These are phyloP conservation scores for Passerina amoena DNA, from an alignment of 2,113 vertebrate genomes.

Conservation along the genomic window DNA sequence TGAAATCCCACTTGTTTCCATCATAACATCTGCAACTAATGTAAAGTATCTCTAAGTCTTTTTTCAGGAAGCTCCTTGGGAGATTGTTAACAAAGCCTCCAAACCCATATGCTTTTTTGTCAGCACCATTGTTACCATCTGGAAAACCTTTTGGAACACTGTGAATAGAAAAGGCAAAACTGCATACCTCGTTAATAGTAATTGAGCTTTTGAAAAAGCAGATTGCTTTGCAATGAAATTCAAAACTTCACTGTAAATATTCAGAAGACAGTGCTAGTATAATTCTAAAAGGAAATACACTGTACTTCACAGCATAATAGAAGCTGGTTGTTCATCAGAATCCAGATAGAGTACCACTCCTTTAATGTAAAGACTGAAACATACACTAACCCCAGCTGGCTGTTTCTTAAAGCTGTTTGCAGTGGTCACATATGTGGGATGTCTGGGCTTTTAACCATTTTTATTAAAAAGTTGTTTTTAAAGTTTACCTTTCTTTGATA, in stretches of 20 bases:
- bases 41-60: not conserved
- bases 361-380: not conserved
- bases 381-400: not conserved
- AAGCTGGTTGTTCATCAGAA: not conserved
- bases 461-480: not conserved
- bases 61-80: not conserved
- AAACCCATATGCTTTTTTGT: not conserved
- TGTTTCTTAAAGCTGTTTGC: not conserved
- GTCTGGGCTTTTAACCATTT: not conserved
- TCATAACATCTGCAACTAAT: not conserved
- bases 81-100: not conserved
- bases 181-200: not conserved
- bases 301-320: not conserved
- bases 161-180: not conserved
- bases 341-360: not conserved
- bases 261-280: not conserved
- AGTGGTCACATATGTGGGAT: not conserved
- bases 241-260: not conserved
- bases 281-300: not conserved
- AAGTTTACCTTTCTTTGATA: not conserved
- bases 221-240: not conserved
- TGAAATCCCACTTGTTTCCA: not conserved
- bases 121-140: not conserved
- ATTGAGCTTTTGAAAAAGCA: not conserved
- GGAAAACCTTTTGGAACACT: not conserved